Base-by-base conservation (phyloP, 2,113 vertebrate genomes). In the Varanus komodoensis region DNA sequence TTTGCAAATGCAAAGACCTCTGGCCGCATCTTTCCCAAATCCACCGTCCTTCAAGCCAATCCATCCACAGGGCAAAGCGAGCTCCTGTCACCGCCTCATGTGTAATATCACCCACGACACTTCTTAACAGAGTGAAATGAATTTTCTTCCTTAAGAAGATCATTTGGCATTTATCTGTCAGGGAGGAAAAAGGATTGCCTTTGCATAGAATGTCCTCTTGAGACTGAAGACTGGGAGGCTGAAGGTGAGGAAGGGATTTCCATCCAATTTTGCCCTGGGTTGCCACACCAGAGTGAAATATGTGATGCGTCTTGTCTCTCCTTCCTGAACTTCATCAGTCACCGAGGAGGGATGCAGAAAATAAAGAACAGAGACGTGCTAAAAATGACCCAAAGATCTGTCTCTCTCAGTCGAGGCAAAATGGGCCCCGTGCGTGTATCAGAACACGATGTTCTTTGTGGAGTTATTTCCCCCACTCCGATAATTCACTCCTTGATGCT, bases 401-500 rank as follows among this genome's bases (percentile, higher is more conserved):
- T 93, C 12, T 77, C 48, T 86, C 79, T 96, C 94, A 84, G 89
- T 93, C 87, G 89, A 95, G 90, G 38, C 38, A 52, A 0, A 17
- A 85, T 85, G 86, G 92, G 38, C 29, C 25, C 67, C n/a, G 67
- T n/a, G 12, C 67, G 48, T 61, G 61, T 21, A 4, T 83, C 50
- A 38, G 89, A 64, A 64, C 0, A 1, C 48, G 84, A 84, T 78
- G 29, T 19, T 83, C 71, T 95, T 93, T 80, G 87, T 92, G 92
- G 95, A 84, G 79, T 34, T 89, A 50, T 89, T 95, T 95, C 94
- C 90, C 78, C 3, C 91, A 44, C 34, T 86, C 1, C 90, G 89
- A 83, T 89, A n/a, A 38, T 89, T 94, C 95, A 91, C 94, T 64
- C 92, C 87, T 90, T 94, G 89, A 90, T 83, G 80, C 78, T 69